These are phyloP conservation scores for Acridotheres tristis DNA, from an alignment of 2,797 vertebrate species.

Conservation along the genomic window DNA sequence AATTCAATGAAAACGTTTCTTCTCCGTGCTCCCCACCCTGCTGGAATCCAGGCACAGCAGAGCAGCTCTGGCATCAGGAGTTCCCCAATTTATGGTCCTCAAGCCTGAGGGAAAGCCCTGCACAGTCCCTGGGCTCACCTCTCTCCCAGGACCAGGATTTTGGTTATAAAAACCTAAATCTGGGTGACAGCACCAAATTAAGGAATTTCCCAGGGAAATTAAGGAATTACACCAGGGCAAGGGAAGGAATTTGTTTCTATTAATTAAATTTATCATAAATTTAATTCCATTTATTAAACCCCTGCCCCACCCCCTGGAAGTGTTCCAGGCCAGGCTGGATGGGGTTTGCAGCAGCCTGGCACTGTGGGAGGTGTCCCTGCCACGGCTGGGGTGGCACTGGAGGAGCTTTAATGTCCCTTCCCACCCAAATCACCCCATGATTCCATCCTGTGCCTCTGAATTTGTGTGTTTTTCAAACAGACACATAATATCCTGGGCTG, in stretches of 20 bases:
- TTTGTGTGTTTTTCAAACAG: accelerated
- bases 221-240: neutral
- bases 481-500: neutral
- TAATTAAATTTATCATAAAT: too few relatives aligned
- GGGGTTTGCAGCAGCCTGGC: neutral
- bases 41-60: neutral
- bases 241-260: neutral
- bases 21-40: neutral
- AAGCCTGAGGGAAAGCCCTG: neutral
- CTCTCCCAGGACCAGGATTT: neutral
- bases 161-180: neutral
- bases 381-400: neutral
- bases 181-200: accelerated
- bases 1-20: neutral
- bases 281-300: neutral
- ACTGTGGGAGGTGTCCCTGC: neutral
- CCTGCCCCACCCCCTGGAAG: neutral
- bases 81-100: neutral
- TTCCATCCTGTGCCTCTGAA: neutral
- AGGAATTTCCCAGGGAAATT: neutral
- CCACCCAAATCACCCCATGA: neutral
- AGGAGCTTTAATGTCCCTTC: neutral
- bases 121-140: neutral
- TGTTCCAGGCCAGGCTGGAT: neutral
- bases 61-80: neutral